Evolutionary conservation across 2,888 invertebrate genomes (phyloP).

Genomic region (Andrena minutula): DNA sequence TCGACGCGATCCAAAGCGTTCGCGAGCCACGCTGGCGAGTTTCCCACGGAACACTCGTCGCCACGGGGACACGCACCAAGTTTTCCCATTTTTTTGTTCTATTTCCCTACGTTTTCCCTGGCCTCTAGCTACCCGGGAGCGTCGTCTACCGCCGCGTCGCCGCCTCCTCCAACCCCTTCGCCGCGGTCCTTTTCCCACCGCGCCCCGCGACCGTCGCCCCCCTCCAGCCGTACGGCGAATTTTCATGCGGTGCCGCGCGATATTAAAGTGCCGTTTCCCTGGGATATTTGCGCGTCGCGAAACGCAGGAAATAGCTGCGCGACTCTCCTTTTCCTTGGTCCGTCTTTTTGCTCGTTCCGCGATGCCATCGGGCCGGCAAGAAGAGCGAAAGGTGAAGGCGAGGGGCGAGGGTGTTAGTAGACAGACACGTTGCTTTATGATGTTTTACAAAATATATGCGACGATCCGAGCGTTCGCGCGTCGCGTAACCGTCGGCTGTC

Average conservation of each 20-base stretch:
- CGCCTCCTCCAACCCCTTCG: no score
- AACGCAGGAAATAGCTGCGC: constrained; percentile 71
- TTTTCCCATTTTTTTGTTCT: constrained; percentile 7
- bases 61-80: not conserved
- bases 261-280: constrained; percentile 72
- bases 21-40: constrained; percentile 18
- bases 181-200: not conserved
- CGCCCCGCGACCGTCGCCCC: not conserved
- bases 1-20: not conserved
- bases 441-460: constrained; percentile 38
- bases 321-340: constrained; percentile 65
- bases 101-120: not conserved
- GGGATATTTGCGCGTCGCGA: constrained; percentile 71
- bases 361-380: constrained; percentile 22
- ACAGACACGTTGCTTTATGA: constrained; percentile 9
- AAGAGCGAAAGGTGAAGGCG: constrained; percentile 7
- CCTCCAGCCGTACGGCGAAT: constrained; percentile 43
- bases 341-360: constrained; percentile 47
- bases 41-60: constrained; percentile 48
- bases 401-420: not conserved
- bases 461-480: not conserved
- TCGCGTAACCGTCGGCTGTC: constrained; percentile 18
- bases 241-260: constrained; percentile 67
- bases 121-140: not conserved
- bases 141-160: not conserved